phyloP scores from a whole-genome alignment of 2,888 invertebrate species.

The Epinotia bilunana region DNA sequence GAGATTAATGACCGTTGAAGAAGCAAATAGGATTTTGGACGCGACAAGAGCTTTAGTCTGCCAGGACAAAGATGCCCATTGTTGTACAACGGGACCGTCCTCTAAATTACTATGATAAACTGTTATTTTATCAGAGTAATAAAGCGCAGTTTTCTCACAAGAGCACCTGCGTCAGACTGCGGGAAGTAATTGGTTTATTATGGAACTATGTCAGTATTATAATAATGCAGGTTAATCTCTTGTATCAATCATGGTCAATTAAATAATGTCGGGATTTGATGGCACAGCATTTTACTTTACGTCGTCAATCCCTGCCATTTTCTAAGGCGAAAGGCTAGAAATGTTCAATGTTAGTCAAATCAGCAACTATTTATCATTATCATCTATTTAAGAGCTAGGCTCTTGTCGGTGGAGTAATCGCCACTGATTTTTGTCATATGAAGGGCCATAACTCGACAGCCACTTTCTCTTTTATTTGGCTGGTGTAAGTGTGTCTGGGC shows the following conservation, averaged over 20 bases:
- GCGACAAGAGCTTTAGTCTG: constrained; percentile 30
- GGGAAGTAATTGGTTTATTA: constrained; percentile 27
- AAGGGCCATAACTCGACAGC: no score
- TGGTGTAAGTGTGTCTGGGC: no score
- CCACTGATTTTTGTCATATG: no score
- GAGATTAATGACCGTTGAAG: constrained; percentile 42
- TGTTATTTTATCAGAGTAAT: constrained; percentile 24
- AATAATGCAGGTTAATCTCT: not conserved
- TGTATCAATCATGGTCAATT: not conserved
- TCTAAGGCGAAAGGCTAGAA: not conserved
- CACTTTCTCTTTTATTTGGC: no score
- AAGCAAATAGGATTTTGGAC: constrained; percentile 40
- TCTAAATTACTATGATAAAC: constrained; percentile 35
- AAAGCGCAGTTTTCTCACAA: constrained; percentile 19
- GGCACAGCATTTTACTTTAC: not conserved
- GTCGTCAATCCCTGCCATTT: not conserved
- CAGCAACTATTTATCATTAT: no score
- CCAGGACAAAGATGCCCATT: constrained; percentile 25
- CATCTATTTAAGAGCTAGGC: no score
- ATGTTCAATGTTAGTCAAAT: no score
- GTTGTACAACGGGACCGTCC: constrained; percentile 18
- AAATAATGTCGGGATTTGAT: not conserved
- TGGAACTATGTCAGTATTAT: constrained; percentile 25
- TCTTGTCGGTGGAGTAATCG: no score
- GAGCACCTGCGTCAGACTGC: constrained; percentile 16